phyloP scores from a whole-genome alignment of 2,888 invertebrate genomes.

The Rhamnusium bicolor region DNA sequence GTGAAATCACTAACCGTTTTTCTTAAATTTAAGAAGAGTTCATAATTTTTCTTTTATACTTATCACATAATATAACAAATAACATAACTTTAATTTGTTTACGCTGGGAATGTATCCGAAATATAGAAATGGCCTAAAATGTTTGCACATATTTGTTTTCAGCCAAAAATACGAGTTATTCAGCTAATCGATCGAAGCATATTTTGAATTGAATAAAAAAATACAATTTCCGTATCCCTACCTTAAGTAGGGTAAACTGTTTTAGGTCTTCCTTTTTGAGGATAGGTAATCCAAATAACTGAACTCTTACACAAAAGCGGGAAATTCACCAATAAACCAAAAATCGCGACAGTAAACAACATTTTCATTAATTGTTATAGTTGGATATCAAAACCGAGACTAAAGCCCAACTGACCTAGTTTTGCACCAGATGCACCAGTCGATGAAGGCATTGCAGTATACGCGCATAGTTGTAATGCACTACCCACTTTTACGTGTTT shows the following conservation, averaged over 20 bases:
- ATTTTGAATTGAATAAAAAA: no score
- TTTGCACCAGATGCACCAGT: constrained; percentile 55
- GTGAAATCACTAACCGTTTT: not conserved
- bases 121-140: no score
- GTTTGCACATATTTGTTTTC: no score
- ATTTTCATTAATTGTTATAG: constrained; percentile 36
- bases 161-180: no score
- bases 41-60: no score
- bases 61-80: no score
- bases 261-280: not conserved
- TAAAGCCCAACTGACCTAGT: constrained; percentile 60
- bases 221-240: not conserved
- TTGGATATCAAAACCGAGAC: constrained; percentile 37
- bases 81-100: no score
- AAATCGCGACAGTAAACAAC: constrained; percentile 22
- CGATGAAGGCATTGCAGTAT: constrained; percentile 26
- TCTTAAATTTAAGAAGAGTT: not conserved
- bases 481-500: constrained; percentile 28
- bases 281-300: constrained; percentile 4
- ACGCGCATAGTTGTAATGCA: constrained; percentile 49
- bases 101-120: no score
- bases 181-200: no score
- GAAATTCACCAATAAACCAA: not conserved
- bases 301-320: not conserved
- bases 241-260: constrained; percentile 17